Conservation (phyloP, 92 coral and sea anemone genomes). For the Actinostola sp. region DNA sequence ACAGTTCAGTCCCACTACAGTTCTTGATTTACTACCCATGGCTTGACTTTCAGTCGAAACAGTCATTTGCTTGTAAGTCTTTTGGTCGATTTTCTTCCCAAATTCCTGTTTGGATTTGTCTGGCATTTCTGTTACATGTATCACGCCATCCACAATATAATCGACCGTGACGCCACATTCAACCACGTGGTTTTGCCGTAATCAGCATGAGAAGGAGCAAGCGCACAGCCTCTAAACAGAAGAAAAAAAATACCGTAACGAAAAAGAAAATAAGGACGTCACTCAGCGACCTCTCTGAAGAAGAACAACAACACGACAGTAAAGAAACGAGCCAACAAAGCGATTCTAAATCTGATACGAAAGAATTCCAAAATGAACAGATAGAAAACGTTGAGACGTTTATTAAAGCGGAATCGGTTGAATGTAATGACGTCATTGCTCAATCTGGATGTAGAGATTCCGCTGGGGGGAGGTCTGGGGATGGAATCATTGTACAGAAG, state of each 20-base stretch:
- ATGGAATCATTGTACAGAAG: neutral
- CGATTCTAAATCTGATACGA: neutral
- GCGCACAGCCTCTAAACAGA: neutral
- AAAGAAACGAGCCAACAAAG: neutral
- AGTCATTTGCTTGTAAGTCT: neutral
- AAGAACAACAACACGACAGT: neutral
- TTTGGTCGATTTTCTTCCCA: neutral
- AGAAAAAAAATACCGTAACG: neutral
- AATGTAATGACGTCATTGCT: slow-evolving; percentile 10
- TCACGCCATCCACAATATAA: too few relatives aligned
- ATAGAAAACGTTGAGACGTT: neutral
- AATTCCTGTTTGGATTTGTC: neutral
- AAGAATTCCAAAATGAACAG: neutral
- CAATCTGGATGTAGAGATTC: neutral
- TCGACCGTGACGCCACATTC: too few relatives aligned
- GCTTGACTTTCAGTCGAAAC: neutral
- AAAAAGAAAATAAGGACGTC: neutral
- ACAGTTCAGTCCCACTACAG: too few relatives aligned
- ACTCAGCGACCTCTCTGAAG: neutral
- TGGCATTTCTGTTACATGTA: too few relatives aligned
- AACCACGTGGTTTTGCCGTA: too few relatives aligned
- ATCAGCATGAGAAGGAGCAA: slow-evolving; percentile 1
- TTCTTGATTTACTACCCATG: neutral
- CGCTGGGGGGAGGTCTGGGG: slow-evolving; percentile 23
- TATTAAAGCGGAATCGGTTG: neutral